Evolutionary conservation across 2,797 vertebrate species (phyloP), one percentile per base, ranked within the genome.

Genomic region (Phoxinus dragarum): DNA sequence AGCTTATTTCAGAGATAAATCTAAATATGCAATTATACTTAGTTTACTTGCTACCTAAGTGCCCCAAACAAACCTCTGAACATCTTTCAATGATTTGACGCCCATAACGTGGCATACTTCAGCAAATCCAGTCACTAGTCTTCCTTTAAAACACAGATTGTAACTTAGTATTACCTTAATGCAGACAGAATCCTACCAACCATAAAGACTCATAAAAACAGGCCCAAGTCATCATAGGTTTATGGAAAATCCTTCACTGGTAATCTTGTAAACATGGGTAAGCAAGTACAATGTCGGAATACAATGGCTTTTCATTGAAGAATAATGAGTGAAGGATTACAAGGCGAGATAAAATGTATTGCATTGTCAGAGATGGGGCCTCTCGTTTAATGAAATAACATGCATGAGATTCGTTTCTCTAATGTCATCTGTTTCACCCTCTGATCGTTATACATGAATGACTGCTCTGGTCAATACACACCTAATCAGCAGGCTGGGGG

Each of bases 351-450:
- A 76, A 80, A 76, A 84, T 38, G 71, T 36, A 79, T 21, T 49
- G 56, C 44, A 56, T 71, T 78, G 71, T 78, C 23, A 78, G 40
- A 88, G 81, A 67, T 49, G 12, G 1, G 44, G 73, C 40, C 31
- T 72, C 68, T 23, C 86, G 69, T 49, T 64, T 68, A 69, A 84
- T 88, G 56, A 86, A 84, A 90, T 91, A 79, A 42, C 69, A 47
- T 83, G 83, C 88, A 88, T 82, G 87, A 90, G 76, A 74, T 56
- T 93, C 84, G 90, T 88, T 93, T 91, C 86, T 90, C 90, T 94
- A 86, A 92, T 93, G 90, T 91, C 84, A 90, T 91, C 90, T 89
- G 85, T 81, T 92, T 88, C 90, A 89, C 90, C 90, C 92, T 88
- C 92, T 87, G 90, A 90, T 92, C 90, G 89, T 84, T 74, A 36